Conservation (phyloP, 2,888 invertebrate genomes). For the Hemistola chrysoprasaria region DNA sequence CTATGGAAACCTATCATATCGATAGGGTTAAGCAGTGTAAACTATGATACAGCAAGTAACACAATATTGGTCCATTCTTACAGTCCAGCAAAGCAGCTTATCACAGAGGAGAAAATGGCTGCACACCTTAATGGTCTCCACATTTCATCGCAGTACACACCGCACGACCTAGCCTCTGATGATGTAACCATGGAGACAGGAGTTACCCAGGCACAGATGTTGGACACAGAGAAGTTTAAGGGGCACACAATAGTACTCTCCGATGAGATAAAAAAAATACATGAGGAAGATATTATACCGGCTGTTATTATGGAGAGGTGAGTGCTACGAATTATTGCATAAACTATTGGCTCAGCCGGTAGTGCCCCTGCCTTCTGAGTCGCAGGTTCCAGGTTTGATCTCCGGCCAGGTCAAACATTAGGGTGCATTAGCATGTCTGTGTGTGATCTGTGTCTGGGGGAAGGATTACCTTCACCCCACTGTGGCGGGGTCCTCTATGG, state of each 20-base stretch:
- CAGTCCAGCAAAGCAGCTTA: slow-evolving; percentile 87
- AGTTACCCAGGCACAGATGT: slow-evolving; percentile 8
- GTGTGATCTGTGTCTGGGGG: too few relatives aligned
- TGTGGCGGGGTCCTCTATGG: too few relatives aligned
- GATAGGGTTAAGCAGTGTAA: too few relatives aligned
- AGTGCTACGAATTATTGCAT: too few relatives aligned
- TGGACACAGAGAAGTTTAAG: slow-evolving; percentile 53
- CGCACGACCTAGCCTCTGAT: slow-evolving; percentile 48
- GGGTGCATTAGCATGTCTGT: too few relatives aligned
- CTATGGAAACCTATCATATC: too few relatives aligned
- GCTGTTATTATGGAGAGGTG: slow-evolving; percentile 83
- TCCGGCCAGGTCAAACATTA: too few relatives aligned
- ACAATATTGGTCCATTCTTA: slow-evolving; percentile 20
- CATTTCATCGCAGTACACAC: slow-evolving; percentile 81
- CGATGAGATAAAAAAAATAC: slow-evolving; percentile 86
- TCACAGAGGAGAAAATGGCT: slow-evolving; percentile 93
- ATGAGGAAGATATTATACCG: slow-evolving; percentile 86
- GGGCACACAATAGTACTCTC: slow-evolving; percentile 84
- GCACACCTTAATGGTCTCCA: slow-evolving; percentile 89
- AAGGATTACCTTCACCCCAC: too few relatives aligned
- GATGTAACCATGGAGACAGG: slow-evolving; percentile 54
- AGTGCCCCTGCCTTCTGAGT: too few relatives aligned
- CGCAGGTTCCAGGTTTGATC: too few relatives aligned
- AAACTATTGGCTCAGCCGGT: too few relatives aligned
- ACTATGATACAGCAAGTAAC: too few relatives aligned